Base-by-base conservation (phyloP, 2,888 invertebrate species). In the Cremastinae sp. region DNA sequence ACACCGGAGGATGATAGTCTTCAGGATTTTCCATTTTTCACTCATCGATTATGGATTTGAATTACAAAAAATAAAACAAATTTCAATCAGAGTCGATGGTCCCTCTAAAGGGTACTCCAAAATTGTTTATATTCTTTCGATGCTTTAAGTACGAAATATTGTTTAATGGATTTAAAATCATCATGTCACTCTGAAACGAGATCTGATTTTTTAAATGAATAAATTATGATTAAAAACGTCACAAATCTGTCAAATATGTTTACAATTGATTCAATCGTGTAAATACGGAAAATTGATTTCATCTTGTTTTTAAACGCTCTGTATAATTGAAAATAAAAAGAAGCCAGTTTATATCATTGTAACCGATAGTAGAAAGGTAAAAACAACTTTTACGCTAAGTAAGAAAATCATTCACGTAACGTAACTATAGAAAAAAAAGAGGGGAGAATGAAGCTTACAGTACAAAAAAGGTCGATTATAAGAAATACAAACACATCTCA, bases 401-500 rank as follows among this genome's bases (percentile, higher is more conserved):
- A 88, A 85, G 86, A 86, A 87, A 87, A 72, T 84, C 80, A 85
- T 84, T 84, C 82, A 78, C 81, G 74, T 84, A 84, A 83, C 80
- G 83, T 80, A 86, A 84, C 83, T 88, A 86, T 84, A 86, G 85
- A 86, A 84, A 86, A 83, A 81, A 71, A 59, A 53, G 55, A 58
- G 22, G 55, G 71, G 68, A 56, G 51, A 35, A 59, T 58, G 43
- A 2, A 78, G 78, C 85, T 88, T 89, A 88, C 81, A 86, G 83
- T 88, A 89, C 74, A 83, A 85, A 86, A 79, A 82, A 83, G 75
- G 22, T 65, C 83, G 85, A 85, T 86, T 87, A 88, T 83, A 87
- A 85, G 83, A 86, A 87, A 86, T 87, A 89, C 86, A 87, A 88
- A 88, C 86, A 83, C 84, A 84, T 86, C 82, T 82, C 80, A 82